These are phyloP conservation scores for Archaeoteleia sp. DNA, from an alignment of 2,888 invertebrate species.

Conservation along the genomic window DNA sequence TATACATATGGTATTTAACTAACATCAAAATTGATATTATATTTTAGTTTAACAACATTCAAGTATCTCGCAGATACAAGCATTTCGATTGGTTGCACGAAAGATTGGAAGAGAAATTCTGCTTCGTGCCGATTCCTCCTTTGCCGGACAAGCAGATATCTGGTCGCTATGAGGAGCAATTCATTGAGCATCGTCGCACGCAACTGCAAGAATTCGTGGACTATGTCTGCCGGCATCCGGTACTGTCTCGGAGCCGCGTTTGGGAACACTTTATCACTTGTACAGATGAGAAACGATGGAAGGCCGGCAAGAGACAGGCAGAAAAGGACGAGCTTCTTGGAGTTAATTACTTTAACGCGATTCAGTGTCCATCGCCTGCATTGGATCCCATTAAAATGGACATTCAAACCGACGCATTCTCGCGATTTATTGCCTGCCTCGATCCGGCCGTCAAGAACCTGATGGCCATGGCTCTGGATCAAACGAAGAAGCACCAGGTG, in stretches of 20 bases:
- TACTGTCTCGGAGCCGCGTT: constrained; percentile 92
- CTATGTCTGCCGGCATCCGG: constrained; percentile 97
- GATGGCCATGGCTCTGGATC: constrained; percentile 87
- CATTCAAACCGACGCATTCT: constrained; percentile 87
- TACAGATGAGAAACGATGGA: constrained; percentile 98
- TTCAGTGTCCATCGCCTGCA: constrained; percentile 89
- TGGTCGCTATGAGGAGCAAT: constrained; percentile 96
- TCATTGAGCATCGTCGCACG: constrained; percentile 94
- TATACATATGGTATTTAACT: neutral
- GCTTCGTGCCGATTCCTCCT: constrained; percentile 95
- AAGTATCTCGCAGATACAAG: constrained; percentile 96
- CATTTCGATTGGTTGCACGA: constrained; percentile 99
- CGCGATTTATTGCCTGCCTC: constrained; percentile 83
- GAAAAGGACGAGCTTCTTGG: constrained; percentile 95
- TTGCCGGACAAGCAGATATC: constrained; percentile 98
- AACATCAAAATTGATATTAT: constrained; percentile 8
- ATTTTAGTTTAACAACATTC: constrained; percentile 88
- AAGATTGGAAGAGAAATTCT: constrained; percentile 93
- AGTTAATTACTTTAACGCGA: constrained; percentile 91
- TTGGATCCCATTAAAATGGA: constrained; percentile 84
- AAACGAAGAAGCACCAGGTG: constrained; percentile 90
- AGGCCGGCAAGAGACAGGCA: constrained; percentile 94
- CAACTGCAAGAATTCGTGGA: constrained; percentile 97
- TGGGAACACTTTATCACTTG: constrained; percentile 98
- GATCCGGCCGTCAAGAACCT: constrained; percentile 91